Base-by-base conservation (phyloP, 2,797 vertebrate species). In the Streptopelia turtur region DNA sequence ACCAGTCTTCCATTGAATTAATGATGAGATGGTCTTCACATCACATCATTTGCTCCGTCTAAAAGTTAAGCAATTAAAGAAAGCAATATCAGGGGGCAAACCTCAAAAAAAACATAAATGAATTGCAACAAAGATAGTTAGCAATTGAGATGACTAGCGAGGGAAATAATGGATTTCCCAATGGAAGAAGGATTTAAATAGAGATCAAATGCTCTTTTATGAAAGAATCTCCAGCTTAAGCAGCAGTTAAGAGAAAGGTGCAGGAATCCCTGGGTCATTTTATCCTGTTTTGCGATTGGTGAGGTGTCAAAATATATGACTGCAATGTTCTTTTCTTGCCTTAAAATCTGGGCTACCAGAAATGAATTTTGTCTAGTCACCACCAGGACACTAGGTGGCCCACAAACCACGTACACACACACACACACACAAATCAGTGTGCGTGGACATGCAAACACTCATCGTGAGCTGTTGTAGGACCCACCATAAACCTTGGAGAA, bases 331-430 rank as follows among this genome's bases (percentile, higher is more conserved):
- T 35, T 41, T 21, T 18, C 20, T 50, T 13, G 0, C n/a, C 43
- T 76, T 47, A 11, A 60, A 30, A 25, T 20, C 56, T 9, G 7
- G 33, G 22, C 47, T 24, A 18, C 16, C 43, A 22, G 37, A 39
- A 87, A 28, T 0, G 17, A 27, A 0, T 47, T 76, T 52, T 24
- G 3, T 8, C 10, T 25, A 90, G 80, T 47, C 60, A 0, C n/a
- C 84, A 82, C 53, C 70, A 60, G 89, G 88, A 96, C 92, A 93
- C 90, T 91, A 95, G 94, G 81, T 94, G 94, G 94, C 94, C 88
- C 86, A 89, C 93, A 90, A 88, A 86, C 43, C 80, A 53, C 95
- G 30, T 84, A 77, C 37, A 88, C 43, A 28, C 65, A 11, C 39
- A 8, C 35, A 35, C 43, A 45, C 35, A 25, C 52, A 8, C n/a